These are phyloP conservation scores for Drosophila antonietae DNA, from an alignment of 2,888 invertebrate species.

Conservation along the genomic window DNA sequence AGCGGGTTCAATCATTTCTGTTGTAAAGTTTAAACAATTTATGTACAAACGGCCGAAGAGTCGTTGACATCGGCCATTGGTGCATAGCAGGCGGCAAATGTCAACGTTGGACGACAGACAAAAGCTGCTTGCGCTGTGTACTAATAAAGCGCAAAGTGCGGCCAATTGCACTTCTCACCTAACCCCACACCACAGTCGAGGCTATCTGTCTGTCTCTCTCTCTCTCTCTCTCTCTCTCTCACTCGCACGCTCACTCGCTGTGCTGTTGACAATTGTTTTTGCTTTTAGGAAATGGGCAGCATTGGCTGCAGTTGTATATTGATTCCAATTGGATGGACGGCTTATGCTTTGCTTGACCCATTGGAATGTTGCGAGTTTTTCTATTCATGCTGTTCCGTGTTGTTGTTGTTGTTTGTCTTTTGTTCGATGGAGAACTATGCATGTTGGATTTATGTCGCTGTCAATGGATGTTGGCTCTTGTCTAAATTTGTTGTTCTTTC, in stretches of 20 bases:
- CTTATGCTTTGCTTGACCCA: slow-evolving; percentile 64
- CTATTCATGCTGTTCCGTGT: slow-evolving; percentile 7
- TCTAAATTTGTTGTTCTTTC: slow-evolving; percentile 20
- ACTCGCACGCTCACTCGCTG: background rate
- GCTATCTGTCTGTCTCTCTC: background rate
- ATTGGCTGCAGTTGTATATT: slow-evolving; percentile 44
- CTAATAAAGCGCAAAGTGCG: background rate
- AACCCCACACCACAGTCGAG: background rate
- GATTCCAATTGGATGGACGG: slow-evolving; percentile 46
- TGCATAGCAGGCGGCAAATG: slow-evolving; percentile 21
- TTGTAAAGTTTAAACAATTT: slow-evolving; percentile 36
- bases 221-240: background rate
- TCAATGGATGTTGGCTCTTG: slow-evolving; percentile 23
- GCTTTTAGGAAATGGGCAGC: slow-evolving; percentile 49
- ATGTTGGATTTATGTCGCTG: slow-evolving; percentile 49
- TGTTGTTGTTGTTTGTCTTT: slow-evolving; percentile 11
- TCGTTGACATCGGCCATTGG: slow-evolving; percentile 41
- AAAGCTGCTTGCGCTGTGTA: slow-evolving; percentile 30
- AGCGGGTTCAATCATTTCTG: slow-evolving; percentile 38
- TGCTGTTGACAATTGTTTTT: slow-evolving; percentile 32
- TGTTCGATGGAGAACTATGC: slow-evolving; percentile 38
- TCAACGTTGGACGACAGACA: slow-evolving; percentile 2
- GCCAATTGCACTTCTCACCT: slow-evolving; percentile 1
- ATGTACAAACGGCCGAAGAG: slow-evolving; percentile 20
- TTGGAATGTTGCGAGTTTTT: slow-evolving; percentile 37